Evolutionary conservation across 2,113 vertebrate genomes (phyloP), one percentile per base, ranked within the genome.

Genomic region (Micronycteris hirsuta): DNA sequence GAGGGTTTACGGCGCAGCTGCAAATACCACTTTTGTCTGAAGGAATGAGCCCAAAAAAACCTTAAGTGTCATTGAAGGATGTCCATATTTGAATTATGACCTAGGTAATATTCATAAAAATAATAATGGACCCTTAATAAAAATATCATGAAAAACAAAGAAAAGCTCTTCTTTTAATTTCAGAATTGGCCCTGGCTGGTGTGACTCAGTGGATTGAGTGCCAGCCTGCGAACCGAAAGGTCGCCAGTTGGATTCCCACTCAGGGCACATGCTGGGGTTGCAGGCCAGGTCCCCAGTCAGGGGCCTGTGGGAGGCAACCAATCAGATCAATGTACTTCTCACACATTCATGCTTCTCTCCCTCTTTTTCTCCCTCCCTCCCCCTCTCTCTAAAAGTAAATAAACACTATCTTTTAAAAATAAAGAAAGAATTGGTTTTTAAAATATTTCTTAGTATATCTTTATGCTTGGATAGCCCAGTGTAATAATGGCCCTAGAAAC

Each of bases 351-450:
- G 58, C 3, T 26, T 61, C 58, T 61, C 24, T 61, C 26, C 58
- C 58, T 61, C 10, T 3, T 11, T 61, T 28, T 28, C 58, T 11
- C 58, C 58, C 58, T 61, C 58, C 58, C 24, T 28, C 2, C 58
- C 24, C 58, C 58, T 61, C 58, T 61, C 58, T 61, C 58, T 61
- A 61, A 61, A 28, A 28, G 26, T 61, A 61, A 61, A 61, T 61
- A 61, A 61, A 61, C 28, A 61, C 24, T 22, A 12, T 28, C 58
- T 61, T 28, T 61, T 26, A 61, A 61, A 61, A 61, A 61, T 15
- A 56, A 91, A 93, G 76, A 41, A 91, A 92, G 83, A 28, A 43
- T 1, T 74, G 45, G 52, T 73, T 78, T 97, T 95, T 89, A 82
- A 91, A 89, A 68, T 81, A 49, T 22, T 63, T 70, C 6, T 70